A percentile compares a stretch with the other conserved stretches of the same genome.
Evolutionary conservation across 2,888 invertebrate genomes (phyloP).

Genomic region (Thysanoteuthis rhombus): DNA sequence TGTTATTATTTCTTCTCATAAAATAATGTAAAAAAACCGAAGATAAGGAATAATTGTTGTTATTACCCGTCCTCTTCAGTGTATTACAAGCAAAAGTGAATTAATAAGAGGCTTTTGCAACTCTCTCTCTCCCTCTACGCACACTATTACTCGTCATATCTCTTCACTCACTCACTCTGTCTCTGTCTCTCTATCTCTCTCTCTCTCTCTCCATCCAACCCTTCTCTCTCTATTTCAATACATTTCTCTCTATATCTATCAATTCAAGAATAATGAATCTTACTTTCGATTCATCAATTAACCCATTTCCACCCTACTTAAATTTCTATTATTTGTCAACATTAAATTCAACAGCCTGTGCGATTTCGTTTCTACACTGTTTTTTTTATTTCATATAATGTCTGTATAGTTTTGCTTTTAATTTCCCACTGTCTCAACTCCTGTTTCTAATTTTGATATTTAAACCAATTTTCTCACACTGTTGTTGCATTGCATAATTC

Average conservation of each 20-base stretch:
- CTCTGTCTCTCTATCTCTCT: not conserved
- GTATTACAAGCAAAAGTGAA: not conserved
- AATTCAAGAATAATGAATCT: no score
- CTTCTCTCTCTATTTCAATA: not conserved
- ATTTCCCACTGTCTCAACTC: no score
- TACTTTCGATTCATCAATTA: not conserved
- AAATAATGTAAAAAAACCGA: not conserved
- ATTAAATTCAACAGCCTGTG: no score
- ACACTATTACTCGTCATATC: not conserved
- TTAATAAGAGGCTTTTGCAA: not conserved
- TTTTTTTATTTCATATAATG: no score
- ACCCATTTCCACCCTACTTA: no score
- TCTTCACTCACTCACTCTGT: not conserved
- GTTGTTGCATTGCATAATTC: no score
- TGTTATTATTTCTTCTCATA: not conserved
- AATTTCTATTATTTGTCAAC: no score
- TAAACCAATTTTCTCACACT: no score
- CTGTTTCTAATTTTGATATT: no score
- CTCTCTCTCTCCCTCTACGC: not conserved
- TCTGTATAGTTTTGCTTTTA: no score
- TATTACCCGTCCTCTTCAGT: not conserved
- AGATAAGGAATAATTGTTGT: not conserved
- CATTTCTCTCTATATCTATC: not conserved
- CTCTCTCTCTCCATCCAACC: not conserved
- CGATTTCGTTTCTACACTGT: no score